Base-by-base conservation (phyloP, 2,888 invertebrate genomes). In the Troides aeacus region DNA sequence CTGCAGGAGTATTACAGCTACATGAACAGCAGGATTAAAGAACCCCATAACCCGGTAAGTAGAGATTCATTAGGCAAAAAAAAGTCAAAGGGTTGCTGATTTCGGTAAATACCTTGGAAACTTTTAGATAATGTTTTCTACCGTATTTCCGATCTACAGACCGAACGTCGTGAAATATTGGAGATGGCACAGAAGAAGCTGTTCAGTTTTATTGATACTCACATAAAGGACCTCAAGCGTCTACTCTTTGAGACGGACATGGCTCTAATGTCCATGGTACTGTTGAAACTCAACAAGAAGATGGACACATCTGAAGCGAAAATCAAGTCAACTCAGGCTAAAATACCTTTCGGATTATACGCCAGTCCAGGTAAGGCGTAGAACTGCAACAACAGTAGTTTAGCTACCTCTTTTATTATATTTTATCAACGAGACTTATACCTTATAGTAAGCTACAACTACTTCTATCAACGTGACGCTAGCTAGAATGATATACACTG, bases 271-370 rank as follows among this genome's bases (percentile, higher is more conserved):
- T 88, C 90, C 0, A 92, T 92, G 92, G 90, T 91, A 0, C 76
- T 89, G 24, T 75, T 92, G 17, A 92, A 92, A 60, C 74, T 91
- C 1, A 91, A 91, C 73, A 92, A 92, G 78, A 92, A 91, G 70
- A 92, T 92, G 92, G 92, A 92, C 73, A 88, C 90, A 0, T 90
- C 91, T 0, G 92, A 92, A 68, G 84, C 88, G 0, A 92, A 91
- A 73, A 92, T 92, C 62, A 87, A 84, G 68, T 81, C 85, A 0
- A 89, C 91, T 0, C 89, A 91, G 56, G 92, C 92, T 1, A 91
- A 90, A 75, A 91, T 92, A 72, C 92, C 92, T 0, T 92, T 92
- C 61, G 92, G 92, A 21, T 72, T 92, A 58, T 92, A 92, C 50
- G 85, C 88, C 0, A 92, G 92, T 70, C 92, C 92, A 3, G 92